A percentile compares a stretch with the other conserved stretches of the same genome.
These are phyloP conservation scores for Lipotes vexillifer DNA, from an alignment of 2,113 vertebrate species.

Conservation along the genomic window DNA sequence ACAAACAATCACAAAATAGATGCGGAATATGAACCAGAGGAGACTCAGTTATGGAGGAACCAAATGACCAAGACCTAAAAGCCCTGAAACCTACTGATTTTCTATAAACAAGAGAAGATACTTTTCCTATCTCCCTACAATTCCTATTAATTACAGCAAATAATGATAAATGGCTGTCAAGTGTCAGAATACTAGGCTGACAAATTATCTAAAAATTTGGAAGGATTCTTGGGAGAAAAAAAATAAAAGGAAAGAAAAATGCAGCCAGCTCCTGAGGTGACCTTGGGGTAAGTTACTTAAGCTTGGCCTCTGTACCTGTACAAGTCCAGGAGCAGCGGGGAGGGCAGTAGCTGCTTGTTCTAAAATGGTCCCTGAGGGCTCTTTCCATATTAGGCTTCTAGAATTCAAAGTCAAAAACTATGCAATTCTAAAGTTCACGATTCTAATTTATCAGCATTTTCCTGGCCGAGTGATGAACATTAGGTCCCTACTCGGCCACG, in stretches of 20 bases:
- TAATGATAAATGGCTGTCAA: background rate
- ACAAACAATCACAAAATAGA: background rate
- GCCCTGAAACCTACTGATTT: background rate
- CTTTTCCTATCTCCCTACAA: background rate
- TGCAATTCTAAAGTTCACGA: background rate
- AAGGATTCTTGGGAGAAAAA: background rate
- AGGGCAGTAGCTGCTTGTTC: background rate
- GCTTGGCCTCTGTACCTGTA: background rate
- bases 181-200: background rate
- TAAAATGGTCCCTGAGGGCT: background rate
- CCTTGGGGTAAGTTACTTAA: background rate
- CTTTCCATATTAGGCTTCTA: background rate
- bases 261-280: background rate
- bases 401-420: background rate
- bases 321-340: background rate
- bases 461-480: background rate
- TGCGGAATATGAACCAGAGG: background rate
- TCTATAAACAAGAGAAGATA: background rate
- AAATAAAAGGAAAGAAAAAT: background rate
- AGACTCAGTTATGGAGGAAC: background rate
- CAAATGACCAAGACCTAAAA: background rate
- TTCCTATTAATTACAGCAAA: background rate
- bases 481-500: background rate
- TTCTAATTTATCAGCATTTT: background rate
- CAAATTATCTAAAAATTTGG: background rate